phyloP scores from a whole-genome alignment of 2,113 vertebrate genomes.

The Oryzias celebensis region DNA sequence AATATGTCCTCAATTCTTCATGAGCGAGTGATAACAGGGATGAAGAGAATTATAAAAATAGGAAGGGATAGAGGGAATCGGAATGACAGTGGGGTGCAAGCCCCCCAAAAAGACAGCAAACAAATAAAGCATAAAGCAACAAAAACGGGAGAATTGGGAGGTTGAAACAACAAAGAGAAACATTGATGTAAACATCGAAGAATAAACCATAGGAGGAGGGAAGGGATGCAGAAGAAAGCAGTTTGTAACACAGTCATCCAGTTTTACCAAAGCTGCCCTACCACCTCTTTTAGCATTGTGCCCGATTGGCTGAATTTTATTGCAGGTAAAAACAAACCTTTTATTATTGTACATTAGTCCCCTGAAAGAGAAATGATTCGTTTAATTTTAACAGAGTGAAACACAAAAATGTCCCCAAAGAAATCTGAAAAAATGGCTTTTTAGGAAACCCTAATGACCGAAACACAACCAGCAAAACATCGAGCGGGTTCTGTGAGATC shows the following conservation, averaged over 20 bases:
- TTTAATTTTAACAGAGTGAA: no score
- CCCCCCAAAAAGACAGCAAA: conserved; percentile 19
- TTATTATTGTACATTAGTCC: no score
- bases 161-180: conserved; percentile 7
- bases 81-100: conserved; percentile 36
- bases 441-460: no score
- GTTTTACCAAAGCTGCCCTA: not conserved
- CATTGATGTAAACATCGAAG: conserved; percentile 2
- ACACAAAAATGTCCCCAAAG: no score
- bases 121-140: conserved; percentile 40
- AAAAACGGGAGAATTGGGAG: conserved; percentile 20
- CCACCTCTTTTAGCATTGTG: conserved; percentile 22
- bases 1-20: conserved; percentile 54
- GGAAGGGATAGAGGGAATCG: conserved; percentile 25
- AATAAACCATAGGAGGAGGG: conserved; percentile 3
- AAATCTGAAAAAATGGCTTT: no score
- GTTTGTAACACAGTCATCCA: not conserved
- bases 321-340: no score
- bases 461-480: no score
- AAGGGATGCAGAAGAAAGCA: conserved; percentile 13
- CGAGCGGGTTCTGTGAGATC: no score
- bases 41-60: conserved; percentile 42
- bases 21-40: conserved; percentile 24
- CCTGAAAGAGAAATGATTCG: no score
- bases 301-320: conserved; percentile 48